Percentiles rank a stretch among this genome's conserved stretches.
These are phyloP conservation scores for Pagrus major DNA, from an alignment of 2,113 vertebrate genomes.

Conservation along the genomic window DNA sequence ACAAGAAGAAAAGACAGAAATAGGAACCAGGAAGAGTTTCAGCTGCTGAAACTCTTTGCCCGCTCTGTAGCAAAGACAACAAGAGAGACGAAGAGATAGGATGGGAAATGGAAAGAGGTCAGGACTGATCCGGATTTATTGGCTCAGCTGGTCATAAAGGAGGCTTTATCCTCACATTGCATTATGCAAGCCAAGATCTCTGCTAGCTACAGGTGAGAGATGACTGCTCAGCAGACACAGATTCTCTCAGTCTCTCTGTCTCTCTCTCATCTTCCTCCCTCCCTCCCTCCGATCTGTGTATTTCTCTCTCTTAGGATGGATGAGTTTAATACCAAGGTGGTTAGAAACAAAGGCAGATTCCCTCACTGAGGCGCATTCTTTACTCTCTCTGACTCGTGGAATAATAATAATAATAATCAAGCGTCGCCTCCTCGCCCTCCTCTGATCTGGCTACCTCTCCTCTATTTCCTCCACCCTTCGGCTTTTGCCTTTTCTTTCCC, in stretches of 20 bases:
- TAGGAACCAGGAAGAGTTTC: constrained; percentile 14
- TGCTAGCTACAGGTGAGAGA: constrained; percentile 77
- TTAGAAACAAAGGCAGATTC: constrained; percentile 57
- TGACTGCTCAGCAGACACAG: constrained; percentile 56
- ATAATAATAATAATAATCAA: constrained; percentile 52
- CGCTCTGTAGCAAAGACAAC: constrained; percentile 21
- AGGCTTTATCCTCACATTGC: constrained; percentile 68
- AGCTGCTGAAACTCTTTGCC: constrained; percentile 16
- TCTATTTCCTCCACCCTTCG: constrained; percentile 4
- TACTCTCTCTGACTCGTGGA: constrained; percentile 38
- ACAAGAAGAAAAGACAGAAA: constrained; percentile 6
- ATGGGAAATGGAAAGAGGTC: constrained; percentile 43
- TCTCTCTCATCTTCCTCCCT: constrained; percentile 14
- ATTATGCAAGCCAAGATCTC: constrained; percentile 72
- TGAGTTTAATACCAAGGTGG: constrained; percentile 78
- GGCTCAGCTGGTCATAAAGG: constrained; percentile 75
- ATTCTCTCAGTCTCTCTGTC: constrained; percentile 37
- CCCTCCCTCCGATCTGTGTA: constrained; percentile 25
- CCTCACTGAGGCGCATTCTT: constrained; percentile 48
- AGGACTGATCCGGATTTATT: constrained; percentile 70
- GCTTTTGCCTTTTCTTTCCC: constrained; percentile 7
- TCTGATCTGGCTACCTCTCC: constrained; percentile 13
- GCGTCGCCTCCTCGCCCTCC: constrained; percentile 7
- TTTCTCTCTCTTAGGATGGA: constrained; percentile 68
- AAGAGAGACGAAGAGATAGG: constrained; percentile 1